phyloP scores from a whole-genome alignment of 2,113 vertebrate genomes.

The Zapus hudsonius region DNA sequence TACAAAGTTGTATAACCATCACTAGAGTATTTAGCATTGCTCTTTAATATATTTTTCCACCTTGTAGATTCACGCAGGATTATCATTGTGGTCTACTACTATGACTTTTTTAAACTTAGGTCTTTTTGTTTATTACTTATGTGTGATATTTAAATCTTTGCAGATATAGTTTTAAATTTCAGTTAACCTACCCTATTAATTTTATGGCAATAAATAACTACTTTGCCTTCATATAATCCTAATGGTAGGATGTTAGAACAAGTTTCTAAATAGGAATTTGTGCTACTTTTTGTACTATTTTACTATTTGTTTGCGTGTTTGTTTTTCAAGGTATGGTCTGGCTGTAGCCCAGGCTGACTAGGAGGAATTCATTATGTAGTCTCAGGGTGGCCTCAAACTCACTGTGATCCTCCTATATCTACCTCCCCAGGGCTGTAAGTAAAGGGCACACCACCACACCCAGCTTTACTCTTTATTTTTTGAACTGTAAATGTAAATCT shows the following conservation, averaged over 20 bases:
- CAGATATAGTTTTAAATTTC: background rate
- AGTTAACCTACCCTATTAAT: background rate
- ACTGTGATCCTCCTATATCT: too few species aligned
- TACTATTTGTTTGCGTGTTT: background rate
- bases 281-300: background rate
- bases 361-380: too few species aligned
- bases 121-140: background rate
- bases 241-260: background rate
- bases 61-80: background rate
- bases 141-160: background rate
- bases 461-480: constrained; percentile 3
- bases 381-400: too few species aligned
- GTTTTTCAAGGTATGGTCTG: too few species aligned
- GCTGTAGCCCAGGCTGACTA: too few species aligned
- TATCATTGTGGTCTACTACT: background rate
- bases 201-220: constrained; percentile 21
- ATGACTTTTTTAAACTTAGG: background rate
- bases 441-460: too few species aligned
- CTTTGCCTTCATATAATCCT: background rate
- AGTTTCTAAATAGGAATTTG: background rate
- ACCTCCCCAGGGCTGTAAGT: too few species aligned
- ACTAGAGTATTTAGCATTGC: background rate
- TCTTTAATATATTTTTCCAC: background rate
- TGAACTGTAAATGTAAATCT: background rate
- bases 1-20: background rate